These are phyloP conservation scores for Hydrozoanthus gracilis DNA, from an alignment of 92 coral and sea anemone species.

Conservation along the genomic window DNA sequence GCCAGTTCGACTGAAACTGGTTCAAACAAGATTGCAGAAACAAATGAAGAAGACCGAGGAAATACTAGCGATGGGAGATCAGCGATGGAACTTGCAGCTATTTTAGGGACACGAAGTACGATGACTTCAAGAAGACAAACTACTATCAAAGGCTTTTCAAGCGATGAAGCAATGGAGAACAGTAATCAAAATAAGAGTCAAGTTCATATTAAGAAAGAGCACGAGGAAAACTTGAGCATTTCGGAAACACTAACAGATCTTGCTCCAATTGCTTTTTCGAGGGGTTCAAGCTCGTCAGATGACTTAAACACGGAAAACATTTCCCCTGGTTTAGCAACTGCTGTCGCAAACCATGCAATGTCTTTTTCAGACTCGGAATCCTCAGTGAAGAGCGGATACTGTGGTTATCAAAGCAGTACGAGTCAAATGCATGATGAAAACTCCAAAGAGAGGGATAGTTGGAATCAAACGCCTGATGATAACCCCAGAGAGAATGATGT, in stretches of 20 bases:
- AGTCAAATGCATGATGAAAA: no score
- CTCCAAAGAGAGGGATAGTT: not conserved
- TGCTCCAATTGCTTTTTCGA: not conserved
- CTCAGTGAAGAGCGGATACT: not conserved
- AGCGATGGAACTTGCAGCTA: no score
- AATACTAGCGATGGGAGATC: no score
- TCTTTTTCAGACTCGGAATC: not conserved
- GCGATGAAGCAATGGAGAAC: not conserved
- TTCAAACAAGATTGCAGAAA: not conserved
- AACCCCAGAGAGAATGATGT: not conserved
- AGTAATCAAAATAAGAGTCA: not conserved
- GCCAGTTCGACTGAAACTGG: not conserved
- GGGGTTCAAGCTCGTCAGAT: not conserved
- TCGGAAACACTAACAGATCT: conserved; percentile 20
- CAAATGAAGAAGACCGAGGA: not conserved
- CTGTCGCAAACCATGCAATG: conserved; percentile 12
- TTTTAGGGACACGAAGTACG: no score
- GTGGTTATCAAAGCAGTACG: not conserved
- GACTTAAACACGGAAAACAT: not conserved
- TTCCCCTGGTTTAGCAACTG: conserved; percentile 1
- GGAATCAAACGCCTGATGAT: not conserved
- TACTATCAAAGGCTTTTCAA: not conserved
- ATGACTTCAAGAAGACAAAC: no score
- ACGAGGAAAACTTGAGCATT: conserved; percentile 8
- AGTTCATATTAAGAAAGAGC: conserved; percentile 11